Base-by-base conservation (phyloP, 2,113 vertebrate species). In the Clarias magur region DNA sequence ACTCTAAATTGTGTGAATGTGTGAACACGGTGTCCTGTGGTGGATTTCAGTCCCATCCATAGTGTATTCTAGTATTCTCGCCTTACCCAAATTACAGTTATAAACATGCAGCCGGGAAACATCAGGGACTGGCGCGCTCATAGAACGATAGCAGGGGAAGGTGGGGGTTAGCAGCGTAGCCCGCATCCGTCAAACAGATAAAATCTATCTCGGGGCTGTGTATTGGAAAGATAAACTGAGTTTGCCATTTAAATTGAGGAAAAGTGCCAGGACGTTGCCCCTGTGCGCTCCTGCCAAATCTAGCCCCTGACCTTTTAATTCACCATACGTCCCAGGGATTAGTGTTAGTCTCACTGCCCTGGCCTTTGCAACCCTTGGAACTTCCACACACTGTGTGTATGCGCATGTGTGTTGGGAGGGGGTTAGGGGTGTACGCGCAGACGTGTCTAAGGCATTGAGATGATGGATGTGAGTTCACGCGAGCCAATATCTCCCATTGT, bases 391-490 rank as follows among this genome's bases (percentile, higher is more conserved):
- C 54, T 19, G 42, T 3, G 27, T 48, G 60, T 63, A 11, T 42
- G 57, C 34, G 59, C 63, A 54, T 76, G 38, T 48, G 76, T n/a
- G 30, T n/a, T 81, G 60, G 59, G 62, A 23, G 15, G 16, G 15
- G 21, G 53, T 16, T 12, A 12, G 7, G 23, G 25, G 56, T 79
- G 53, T 17, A 15, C 16, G n/a, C 16, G 42, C 76, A 73, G 68
- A 21, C 21, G 12, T 83, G 62, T 86, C 72, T n/a, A 13, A 85
- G 81, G 75, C 76, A 86, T 70, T 83, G 78, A 56, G 93, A 93
- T 95, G 94, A 94, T 93, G 93, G 92, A 94, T 95, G 94, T 91
- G 90, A 90, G 90, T 91, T 93, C 93, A 89, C 91, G 88, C 89
- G 62, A 91, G 89, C 92, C 87, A 93, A 92, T 89, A 91, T 92